Percentiles rank a stretch among this genome's conserved stretches.
Evolutionary conservation across 1,140 invertebrate species (phyloP).

Genomic region (Drosophila suzukii): DNA sequence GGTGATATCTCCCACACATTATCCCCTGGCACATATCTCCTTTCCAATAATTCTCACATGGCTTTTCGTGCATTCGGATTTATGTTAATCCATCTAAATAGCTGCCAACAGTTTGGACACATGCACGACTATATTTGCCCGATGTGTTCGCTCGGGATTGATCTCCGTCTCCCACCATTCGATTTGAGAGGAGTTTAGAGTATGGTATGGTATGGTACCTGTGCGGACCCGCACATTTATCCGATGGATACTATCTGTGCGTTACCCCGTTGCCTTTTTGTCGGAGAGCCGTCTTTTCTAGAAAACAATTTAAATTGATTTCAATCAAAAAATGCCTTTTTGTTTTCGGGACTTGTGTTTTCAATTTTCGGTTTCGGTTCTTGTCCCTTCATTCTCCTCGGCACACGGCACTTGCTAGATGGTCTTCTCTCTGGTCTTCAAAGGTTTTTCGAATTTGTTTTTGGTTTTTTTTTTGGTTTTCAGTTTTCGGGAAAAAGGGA

Average conservation of each 20-base stretch:
- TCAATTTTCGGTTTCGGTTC: slow-evolving; percentile 34
- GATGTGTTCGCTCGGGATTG: slow-evolving; percentile 38
- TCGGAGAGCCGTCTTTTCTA: slow-evolving; percentile 65
- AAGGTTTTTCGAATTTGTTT: slow-evolving; percentile 25
- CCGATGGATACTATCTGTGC: slow-evolving; percentile 61
- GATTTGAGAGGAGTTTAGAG: neutral
- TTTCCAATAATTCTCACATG: slow-evolving; percentile 64
- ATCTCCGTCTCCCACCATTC: slow-evolving; percentile 31
- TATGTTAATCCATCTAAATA: slow-evolving; percentile 78
- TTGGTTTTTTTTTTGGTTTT: slow-evolving; percentile 37
- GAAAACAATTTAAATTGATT: slow-evolving; percentile 83
- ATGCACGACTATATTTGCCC: slow-evolving; percentile 73
- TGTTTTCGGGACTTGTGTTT: slow-evolving; percentile 72
- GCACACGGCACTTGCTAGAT: slow-evolving; percentile 65
- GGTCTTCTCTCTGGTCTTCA: slow-evolving; percentile 51
- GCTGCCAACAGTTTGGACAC: slow-evolving; percentile 74
- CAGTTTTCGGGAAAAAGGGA: slow-evolving; percentile 66
- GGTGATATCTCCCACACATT: slow-evolving; percentile 57
- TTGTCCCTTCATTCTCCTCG: slow-evolving; percentile 31
- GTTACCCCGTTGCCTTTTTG: slow-evolving; percentile 49
- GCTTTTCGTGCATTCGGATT: slow-evolving; percentile 63
- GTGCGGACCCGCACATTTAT: slow-evolving; percentile 53
- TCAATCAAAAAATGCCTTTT: slow-evolving; percentile 79
- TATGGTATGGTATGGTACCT: slow-evolving; percentile 16
- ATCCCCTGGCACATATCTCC: slow-evolving; percentile 7